Conservation (phyloP, 1,140 invertebrate genomes). For the Pseudomyrmex concolor region DNA sequence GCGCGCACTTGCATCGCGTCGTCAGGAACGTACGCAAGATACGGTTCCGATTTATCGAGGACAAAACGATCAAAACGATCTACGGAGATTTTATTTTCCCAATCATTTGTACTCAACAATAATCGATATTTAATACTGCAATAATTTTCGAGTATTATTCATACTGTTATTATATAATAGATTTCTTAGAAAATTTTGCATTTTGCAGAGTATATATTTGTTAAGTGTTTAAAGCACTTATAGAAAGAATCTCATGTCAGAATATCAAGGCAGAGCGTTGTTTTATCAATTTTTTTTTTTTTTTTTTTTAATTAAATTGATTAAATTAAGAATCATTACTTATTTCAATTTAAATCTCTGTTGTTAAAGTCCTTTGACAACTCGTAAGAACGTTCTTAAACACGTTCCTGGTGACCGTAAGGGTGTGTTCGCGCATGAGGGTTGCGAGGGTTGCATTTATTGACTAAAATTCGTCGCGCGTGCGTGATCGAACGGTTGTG, state of each 20-base stretch:
- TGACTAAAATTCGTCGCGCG: slow-evolving; percentile 75
- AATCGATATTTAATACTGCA: background rate
- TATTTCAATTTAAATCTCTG: background rate
- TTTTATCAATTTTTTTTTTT: background rate
- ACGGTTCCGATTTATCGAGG: background rate
- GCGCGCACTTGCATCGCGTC: slow-evolving; percentile 62
- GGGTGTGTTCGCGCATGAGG: slow-evolving; percentile 77
- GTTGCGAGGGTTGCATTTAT: slow-evolving; percentile 77
- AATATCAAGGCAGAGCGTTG: background rate
- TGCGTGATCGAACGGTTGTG: slow-evolving; percentile 57
- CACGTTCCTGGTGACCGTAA: slow-evolving; percentile 45
- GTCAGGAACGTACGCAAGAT: slow-evolving; percentile 53
- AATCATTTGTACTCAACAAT: background rate
- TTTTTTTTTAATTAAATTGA: background rate
- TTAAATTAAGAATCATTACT: background rate
- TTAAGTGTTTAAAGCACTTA: no score
- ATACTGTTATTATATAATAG: background rate
- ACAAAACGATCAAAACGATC: background rate
- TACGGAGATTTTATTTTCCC: no score
- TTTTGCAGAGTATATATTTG: no score
- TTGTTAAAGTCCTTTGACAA: background rate
- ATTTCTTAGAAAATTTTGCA: background rate
- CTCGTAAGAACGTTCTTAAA: background rate
- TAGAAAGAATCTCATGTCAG: no score
- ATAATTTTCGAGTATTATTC: background rate